These are phyloP conservation scores for Sciurus carolinensis DNA, from an alignment of 2,797 vertebrate genomes.

Conservation along the genomic window DNA sequence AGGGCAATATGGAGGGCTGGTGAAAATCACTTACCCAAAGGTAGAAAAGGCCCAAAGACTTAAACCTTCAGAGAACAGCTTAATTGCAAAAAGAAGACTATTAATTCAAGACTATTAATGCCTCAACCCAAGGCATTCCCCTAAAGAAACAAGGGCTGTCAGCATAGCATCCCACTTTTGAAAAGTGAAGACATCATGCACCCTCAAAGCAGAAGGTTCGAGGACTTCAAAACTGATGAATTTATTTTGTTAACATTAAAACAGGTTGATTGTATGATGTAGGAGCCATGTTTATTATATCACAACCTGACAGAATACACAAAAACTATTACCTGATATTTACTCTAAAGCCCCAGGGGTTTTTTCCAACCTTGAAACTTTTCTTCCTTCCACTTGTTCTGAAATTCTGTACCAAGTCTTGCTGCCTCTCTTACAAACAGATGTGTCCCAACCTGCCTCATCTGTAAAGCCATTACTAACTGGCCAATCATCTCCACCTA, in stretches of 20 bases:
- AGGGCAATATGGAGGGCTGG: neutral
- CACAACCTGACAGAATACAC: neutral
- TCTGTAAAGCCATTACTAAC: neutral
- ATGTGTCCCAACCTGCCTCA: neutral
- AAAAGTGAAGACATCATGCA: neutral
- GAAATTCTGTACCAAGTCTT: neutral
- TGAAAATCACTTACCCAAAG: constrained; percentile 14
- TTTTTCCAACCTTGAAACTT: neutral
- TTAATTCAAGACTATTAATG: neutral
- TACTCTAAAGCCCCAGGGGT: neutral
- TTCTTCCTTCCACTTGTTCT: constrained; percentile 5
- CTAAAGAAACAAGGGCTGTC: neutral
- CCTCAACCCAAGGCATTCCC: neutral
- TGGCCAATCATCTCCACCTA: neutral
- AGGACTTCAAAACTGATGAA: neutral
- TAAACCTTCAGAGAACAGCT: neutral
- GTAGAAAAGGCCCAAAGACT: constrained; percentile 5
- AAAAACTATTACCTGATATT: neutral
- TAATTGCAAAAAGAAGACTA: neutral
- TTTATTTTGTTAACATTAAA: constrained; percentile 16
- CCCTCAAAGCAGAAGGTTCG: neutral
- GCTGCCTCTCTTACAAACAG: neutral
- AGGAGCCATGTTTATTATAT: neutral
- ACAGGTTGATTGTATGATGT: neutral
- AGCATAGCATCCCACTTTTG: neutral